Percentiles rank a stretch among this genome's conserved stretches.
Evolutionary conservation across 2,888 invertebrate species (phyloP).

Genomic region (Cataglyphis albicans): DNA sequence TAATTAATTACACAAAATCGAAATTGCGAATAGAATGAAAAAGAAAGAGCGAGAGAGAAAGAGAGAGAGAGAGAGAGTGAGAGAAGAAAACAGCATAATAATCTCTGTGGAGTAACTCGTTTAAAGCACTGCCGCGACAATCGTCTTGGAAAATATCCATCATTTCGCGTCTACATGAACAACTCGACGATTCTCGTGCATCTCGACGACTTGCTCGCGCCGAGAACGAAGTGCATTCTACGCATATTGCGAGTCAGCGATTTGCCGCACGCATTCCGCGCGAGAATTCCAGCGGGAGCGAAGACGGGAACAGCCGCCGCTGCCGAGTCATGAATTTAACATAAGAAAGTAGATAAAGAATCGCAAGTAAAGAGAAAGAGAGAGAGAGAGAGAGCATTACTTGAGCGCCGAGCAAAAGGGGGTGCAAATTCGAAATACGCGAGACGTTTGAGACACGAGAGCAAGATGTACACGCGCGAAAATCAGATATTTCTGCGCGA

Average conservation of each 20-base stretch:
- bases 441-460: neutral
- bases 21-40: neutral
- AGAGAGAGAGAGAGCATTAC: neutral
- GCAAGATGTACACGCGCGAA: neutral
- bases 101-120: neutral
- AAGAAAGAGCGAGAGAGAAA: neutral
- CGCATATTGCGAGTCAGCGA: slow-evolving; percentile 46
- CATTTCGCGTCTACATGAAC: slow-evolving; percentile 37
- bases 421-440: slow-evolving; percentile 41
- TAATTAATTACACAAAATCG: slow-evolving; percentile 35
- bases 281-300: slow-evolving; percentile 40
- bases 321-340: slow-evolving; percentile 53
- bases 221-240: slow-evolving; percentile 47
- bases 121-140: slow-evolving; percentile 11
- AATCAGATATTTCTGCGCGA: neutral
- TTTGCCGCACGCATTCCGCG: slow-evolving; percentile 35
- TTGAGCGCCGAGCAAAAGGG: neutral
- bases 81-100: neutral
- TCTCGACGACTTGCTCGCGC: slow-evolving; percentile 5
- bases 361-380: neutral
- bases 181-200: slow-evolving; percentile 23
- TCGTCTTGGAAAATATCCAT: slow-evolving; percentile 47
- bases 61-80: neutral
- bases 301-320: slow-evolving; percentile 17
- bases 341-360: slow-evolving; percentile 54